A percentile compares a stretch with the other conserved stretches of the same genome.
Evolutionary conservation across 2,888 invertebrate genomes (phyloP).

Genomic region (Beris morrisii): DNA sequence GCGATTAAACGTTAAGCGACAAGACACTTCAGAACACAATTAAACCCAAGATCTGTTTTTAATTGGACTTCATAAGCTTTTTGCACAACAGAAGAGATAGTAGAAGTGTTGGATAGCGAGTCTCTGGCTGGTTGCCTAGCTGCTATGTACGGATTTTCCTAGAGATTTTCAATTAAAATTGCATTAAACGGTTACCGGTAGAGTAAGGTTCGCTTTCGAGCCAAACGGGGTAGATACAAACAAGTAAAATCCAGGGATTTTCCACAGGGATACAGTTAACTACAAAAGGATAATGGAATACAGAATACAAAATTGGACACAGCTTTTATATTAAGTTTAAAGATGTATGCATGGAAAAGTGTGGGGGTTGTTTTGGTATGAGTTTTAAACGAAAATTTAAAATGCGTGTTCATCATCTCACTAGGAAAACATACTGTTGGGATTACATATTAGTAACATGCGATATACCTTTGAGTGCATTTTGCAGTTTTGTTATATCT

Average conservation of each 20-base stretch:
- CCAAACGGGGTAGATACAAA: constrained; percentile 8
- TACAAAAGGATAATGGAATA: constrained; percentile 26
- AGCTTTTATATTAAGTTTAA: background rate
- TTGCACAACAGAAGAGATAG: constrained; percentile 25
- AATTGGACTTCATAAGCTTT: constrained; percentile 39
- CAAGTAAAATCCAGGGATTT: constrained; percentile 24
- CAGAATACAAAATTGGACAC: constrained; percentile 16
- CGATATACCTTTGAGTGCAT: too few relatives aligned
- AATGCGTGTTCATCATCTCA: too few relatives aligned
- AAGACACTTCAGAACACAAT: constrained; percentile 36
- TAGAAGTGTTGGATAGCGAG: too few relatives aligned
- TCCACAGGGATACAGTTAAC: constrained; percentile 1
- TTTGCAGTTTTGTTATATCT: too few relatives aligned
- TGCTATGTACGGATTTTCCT: constrained; percentile 33
- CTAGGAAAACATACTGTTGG: too few relatives aligned
- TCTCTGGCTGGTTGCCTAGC: constrained; percentile 14
- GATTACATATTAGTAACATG: too few relatives aligned
- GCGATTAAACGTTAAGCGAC: too few relatives aligned
- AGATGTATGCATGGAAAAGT: too few relatives aligned
- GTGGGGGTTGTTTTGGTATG: too few relatives aligned
- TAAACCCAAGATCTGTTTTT: constrained; percentile 38
- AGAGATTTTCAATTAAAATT: constrained; percentile 39
- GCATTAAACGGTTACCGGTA: constrained; percentile 33
- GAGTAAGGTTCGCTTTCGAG: too few relatives aligned
- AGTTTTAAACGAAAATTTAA: too few relatives aligned